A percentile compares a stretch with the other conserved stretches of the same genome.
phyloP scores from a whole-genome alignment of 2,113 vertebrate species.

The Corvus cornix region DNA sequence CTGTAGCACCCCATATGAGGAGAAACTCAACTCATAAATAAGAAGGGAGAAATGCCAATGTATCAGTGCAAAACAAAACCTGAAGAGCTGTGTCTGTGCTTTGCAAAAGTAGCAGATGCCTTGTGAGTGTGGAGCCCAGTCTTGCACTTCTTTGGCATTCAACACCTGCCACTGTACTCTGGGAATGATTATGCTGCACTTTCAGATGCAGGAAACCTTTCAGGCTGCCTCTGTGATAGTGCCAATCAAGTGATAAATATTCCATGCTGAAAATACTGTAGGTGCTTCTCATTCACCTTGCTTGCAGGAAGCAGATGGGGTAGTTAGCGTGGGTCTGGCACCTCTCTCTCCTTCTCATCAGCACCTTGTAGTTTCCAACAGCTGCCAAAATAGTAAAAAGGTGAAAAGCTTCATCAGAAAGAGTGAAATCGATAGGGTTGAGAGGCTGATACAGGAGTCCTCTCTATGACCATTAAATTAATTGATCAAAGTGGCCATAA shows the following conservation, averaged over 20 bases:
- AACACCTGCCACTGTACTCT: neutral
- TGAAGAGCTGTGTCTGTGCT: neutral
- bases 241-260: neutral
- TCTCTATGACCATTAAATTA: neutral
- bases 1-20: neutral
- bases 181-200: neutral
- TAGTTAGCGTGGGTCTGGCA: neutral
- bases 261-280: neutral
- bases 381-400: neutral
- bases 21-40: neutral
- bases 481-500: neutral
- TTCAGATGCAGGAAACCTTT: neutral
- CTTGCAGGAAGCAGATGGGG: neutral
- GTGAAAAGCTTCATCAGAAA: neutral
- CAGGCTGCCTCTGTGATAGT: neutral
- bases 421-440: neutral
- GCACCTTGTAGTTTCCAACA: neutral
- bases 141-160: neutral
- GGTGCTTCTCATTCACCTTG: neutral
- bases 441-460: neutral
- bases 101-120: neutral
- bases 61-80: neutral
- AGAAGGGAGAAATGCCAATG: neutral
- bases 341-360: neutral
- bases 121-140: neutral